phyloP scores from a whole-genome alignment of 2,888 invertebrate species.

The Mesorhabditis sp. region DNA sequence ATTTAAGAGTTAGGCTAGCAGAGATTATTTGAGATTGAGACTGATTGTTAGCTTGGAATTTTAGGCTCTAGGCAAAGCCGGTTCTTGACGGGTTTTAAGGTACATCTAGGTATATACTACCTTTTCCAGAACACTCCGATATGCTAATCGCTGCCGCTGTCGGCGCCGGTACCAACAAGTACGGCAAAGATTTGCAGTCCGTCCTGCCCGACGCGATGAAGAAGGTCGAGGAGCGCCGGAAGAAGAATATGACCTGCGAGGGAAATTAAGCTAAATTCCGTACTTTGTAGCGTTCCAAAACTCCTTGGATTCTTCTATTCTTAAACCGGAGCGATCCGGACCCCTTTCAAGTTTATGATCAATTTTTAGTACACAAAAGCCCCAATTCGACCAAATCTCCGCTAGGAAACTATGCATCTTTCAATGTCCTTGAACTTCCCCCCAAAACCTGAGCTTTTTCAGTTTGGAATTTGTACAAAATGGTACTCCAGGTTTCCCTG shows the following conservation, averaged over 20 bases:
- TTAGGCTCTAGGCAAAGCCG: not conserved
- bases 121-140: not conserved
- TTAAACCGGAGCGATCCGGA: too few relatives aligned
- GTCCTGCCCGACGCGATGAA: not conserved
- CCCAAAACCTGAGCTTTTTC: too few relatives aligned
- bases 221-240: slow-evolving; percentile 1
- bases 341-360: too few relatives aligned
- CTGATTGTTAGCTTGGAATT: not conserved
- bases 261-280: not conserved
- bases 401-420: too few relatives aligned
- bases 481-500: too few relatives aligned
- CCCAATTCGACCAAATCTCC: too few relatives aligned
- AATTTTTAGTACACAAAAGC: too few relatives aligned
- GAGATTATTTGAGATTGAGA: not conserved
- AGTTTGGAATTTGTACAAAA: too few relatives aligned
- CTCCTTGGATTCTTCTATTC: too few relatives aligned
- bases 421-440: too few relatives aligned
- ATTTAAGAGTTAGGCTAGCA: not conserved
- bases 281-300: too few relatives aligned
- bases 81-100: not conserved
- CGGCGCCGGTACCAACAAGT: not conserved
- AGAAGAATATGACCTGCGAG: not conserved
- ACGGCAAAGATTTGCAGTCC: not conserved
- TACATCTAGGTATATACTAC: not conserved
- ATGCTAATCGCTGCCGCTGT: not conserved